Evolutionary conservation across 1,140 invertebrate species (phyloP).

Genomic region (Yoshiicerus persimilis): DNA sequence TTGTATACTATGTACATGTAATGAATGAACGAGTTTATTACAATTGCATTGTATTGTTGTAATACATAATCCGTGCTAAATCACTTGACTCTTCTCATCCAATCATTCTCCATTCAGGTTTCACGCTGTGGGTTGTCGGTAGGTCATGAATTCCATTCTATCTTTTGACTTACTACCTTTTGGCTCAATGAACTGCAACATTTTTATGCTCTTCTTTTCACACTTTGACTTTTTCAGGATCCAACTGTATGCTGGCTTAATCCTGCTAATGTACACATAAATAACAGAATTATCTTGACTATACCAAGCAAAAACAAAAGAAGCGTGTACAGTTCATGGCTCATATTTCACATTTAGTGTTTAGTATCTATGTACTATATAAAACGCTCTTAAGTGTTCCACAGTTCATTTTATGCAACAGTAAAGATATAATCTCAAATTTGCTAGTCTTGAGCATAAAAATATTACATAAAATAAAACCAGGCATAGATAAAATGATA

Average conservation of each 20-base stretch:
- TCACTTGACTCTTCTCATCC: constrained; percentile 1
- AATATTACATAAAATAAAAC: no score
- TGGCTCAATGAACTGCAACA: neutral
- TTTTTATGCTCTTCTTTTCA: neutral
- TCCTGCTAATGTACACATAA: neutral
- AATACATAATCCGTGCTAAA: constrained; percentile 9
- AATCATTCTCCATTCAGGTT: constrained; percentile 3
- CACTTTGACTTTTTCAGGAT: neutral
- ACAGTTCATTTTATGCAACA: no score
- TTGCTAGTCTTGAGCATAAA: no score
- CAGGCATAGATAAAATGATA: no score
- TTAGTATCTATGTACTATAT: no score
- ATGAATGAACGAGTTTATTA: neutral
- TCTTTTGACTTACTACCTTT: constrained; percentile 4
- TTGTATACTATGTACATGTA: no score
- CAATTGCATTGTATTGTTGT: neutral
- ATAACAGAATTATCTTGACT: neutral
- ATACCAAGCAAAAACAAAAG: neutral
- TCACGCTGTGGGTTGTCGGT: constrained; percentile 29
- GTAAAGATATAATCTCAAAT: no score
- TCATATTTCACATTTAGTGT: no score
- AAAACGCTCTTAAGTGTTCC: no score
- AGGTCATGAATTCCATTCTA: constrained; percentile 29
- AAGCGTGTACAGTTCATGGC: no score
- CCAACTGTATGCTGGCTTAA: neutral